These are phyloP conservation scores for Aproaerema taeniolella DNA, from an alignment of 2,888 invertebrate species.

Conservation along the genomic window DNA sequence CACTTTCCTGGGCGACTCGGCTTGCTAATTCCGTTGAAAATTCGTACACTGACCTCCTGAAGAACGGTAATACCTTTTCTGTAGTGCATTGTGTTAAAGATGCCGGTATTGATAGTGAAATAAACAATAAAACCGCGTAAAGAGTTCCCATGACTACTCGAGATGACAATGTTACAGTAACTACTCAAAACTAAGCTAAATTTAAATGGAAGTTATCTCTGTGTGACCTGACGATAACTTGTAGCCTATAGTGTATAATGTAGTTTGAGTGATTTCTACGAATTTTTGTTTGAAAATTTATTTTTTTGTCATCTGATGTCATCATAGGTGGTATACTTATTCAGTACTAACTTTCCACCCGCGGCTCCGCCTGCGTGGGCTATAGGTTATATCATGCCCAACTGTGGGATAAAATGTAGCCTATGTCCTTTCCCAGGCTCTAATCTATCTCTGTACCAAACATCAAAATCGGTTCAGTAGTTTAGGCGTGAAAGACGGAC, in stretches of 20 bases:
- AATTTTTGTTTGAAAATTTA: no score
- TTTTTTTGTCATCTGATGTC: no score
- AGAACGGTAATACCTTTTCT: slow-evolving; percentile 20
- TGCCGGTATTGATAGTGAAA: slow-evolving; percentile 20
- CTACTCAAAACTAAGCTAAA: slow-evolving; percentile 6
- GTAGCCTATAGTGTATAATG: slow-evolving; percentile 1
- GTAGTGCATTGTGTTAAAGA: slow-evolving; percentile 26
- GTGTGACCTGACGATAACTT: no score
- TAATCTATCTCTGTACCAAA: no score
- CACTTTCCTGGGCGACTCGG: slow-evolving; percentile 43
- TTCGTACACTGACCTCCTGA: slow-evolving; percentile 32
- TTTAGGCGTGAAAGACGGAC: no score
- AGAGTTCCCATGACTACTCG: slow-evolving; percentile 8
- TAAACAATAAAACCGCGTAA: neutral
- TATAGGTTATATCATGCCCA: no score
- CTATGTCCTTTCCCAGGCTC: no score
- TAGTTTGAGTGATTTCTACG: neutral
- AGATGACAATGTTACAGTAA: neutral
- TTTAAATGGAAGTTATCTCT: slow-evolving; percentile 3
- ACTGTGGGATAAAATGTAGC: no score
- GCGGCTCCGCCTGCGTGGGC: no score
- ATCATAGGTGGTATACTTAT: no score
- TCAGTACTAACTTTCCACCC: no score
- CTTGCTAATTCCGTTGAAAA: slow-evolving; percentile 36
- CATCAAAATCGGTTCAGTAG: no score